phyloP scores from a whole-genome alignment of 2,797 vertebrate species.

The Melanotaenia nigrans region DNA sequence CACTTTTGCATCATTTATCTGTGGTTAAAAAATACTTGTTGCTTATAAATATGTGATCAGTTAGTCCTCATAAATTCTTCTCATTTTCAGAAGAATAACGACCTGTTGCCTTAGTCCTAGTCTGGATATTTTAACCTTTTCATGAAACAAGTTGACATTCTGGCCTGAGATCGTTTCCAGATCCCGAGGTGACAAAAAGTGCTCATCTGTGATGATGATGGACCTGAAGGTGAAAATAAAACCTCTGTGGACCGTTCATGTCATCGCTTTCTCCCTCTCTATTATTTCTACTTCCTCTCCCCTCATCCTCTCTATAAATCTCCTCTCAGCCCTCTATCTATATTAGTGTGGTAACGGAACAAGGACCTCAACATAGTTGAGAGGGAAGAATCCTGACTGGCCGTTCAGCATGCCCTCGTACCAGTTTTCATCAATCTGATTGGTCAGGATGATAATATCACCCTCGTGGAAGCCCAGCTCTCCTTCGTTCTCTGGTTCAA shows the following conservation, averaged over 20 bases:
- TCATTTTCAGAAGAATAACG: constrained; percentile 30
- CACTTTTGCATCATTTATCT: constrained; percentile 33
- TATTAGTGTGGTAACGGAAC: constrained; percentile 93
- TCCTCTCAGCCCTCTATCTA: constrained; percentile 35
- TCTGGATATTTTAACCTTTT: constrained; percentile 34
- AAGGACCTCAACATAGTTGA: constrained; percentile 97
- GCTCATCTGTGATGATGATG: constrained; percentile 62
- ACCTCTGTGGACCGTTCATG: constrained; percentile 51
- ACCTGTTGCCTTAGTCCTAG: constrained; percentile 37
- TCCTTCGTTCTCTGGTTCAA: constrained; percentile 96
- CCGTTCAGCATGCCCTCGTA: constrained; percentile 96
- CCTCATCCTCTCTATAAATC: constrained; percentile 41
- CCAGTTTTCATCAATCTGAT: constrained; percentile 99
- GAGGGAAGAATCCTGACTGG: constrained; percentile 97
- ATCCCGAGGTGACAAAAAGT: constrained; percentile 71
- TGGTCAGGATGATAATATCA: constrained; percentile 96
- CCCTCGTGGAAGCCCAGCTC: constrained; percentile 97
- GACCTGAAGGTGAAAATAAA: constrained; percentile 67
- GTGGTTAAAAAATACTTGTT: constrained; percentile 51
- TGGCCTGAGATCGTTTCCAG: constrained; percentile 66
- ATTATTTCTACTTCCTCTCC: constrained; percentile 33
- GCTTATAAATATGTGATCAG: constrained; percentile 38
- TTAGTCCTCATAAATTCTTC: constrained; percentile 42
- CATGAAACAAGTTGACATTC: constrained; percentile 42
- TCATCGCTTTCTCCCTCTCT: constrained; percentile 61